Evolutionary conservation across 2,888 invertebrate species (phyloP).

Genomic region (Lordiphosa andalusiaca): DNA sequence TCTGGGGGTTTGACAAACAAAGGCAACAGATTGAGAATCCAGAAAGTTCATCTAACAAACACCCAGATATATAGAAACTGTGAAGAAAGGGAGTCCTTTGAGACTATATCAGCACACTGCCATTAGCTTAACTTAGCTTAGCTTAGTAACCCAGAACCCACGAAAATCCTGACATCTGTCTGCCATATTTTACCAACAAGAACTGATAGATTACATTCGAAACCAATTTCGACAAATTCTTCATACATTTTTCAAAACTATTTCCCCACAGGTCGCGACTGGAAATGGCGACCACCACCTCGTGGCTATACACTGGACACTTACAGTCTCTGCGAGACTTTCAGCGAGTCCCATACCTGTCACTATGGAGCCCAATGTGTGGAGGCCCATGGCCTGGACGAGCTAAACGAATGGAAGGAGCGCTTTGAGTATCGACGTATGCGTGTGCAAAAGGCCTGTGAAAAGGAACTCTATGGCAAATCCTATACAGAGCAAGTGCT

Average conservation of each 20-base stretch:
- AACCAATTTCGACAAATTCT: background rate
- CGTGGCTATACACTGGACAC: conserved; percentile 85
- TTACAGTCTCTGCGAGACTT: conserved; percentile 84
- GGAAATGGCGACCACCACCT: conserved; percentile 86
- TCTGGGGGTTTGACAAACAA: too few relatives aligned
- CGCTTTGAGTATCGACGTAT: conserved; percentile 85
- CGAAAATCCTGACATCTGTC: too few relatives aligned
- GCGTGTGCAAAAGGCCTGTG: conserved; percentile 84
- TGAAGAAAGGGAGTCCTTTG: too few relatives aligned
- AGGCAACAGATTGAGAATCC: too few relatives aligned
- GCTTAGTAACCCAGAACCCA: too few relatives aligned
- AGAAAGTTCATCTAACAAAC: too few relatives aligned
- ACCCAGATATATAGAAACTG: too few relatives aligned
- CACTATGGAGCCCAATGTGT: conserved; percentile 87
- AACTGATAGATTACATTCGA: too few relatives aligned
- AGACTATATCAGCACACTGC: too few relatives aligned
- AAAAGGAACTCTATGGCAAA: conserved; percentile 85
- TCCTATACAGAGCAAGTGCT: conserved; percentile 84
- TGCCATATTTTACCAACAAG: too few relatives aligned
- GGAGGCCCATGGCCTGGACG: conserved; percentile 87
- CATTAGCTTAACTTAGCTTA: too few relatives aligned
- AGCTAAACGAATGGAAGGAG: conserved; percentile 87
- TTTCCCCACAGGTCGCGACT: conserved; percentile 81
- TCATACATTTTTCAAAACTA: too few relatives aligned
- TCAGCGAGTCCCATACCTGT: conserved; percentile 82